Percentiles rank a stretch among this genome's conserved stretches.
Evolutionary conservation across 2,113 vertebrate species (phyloP).

Genomic region (Sula dactylatra): DNA sequence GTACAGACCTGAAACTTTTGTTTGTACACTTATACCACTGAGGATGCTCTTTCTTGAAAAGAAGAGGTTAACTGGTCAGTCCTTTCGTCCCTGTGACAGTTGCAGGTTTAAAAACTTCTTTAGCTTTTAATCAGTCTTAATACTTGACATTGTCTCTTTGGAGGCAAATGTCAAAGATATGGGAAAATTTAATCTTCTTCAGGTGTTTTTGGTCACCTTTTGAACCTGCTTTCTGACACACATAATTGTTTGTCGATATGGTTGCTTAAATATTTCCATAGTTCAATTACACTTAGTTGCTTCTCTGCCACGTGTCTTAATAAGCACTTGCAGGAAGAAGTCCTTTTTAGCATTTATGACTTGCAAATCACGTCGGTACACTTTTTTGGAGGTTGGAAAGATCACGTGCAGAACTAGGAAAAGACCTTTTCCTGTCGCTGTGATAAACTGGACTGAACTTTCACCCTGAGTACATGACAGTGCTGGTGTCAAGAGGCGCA

Average conservation of each 20-base stretch:
- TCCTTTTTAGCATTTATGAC: neutral
- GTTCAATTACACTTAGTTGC: neutral
- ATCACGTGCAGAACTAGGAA: neutral
- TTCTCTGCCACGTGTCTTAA: neutral
- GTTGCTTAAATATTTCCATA: neutral
- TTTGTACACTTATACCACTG: neutral
- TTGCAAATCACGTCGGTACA: neutral
- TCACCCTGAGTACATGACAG: accelerated
- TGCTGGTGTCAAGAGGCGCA: neutral
- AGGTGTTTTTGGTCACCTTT: neutral
- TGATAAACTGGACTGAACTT: neutral
- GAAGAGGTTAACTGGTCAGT: neutral
- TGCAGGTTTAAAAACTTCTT: neutral
- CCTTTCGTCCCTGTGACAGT: neutral
- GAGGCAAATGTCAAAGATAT: neutral
- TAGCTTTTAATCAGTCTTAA: neutral
- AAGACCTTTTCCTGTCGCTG: neutral
- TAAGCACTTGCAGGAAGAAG: neutral
- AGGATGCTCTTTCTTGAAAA: neutral
- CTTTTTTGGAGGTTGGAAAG: neutral
- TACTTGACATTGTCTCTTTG: neutral
- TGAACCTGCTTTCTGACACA: neutral
- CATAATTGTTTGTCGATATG: neutral
- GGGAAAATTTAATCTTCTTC: neutral
- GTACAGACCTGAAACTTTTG: neutral